Conservation (phyloP, 2,797 vertebrate species). For the Cheirogaleus major region DNA sequence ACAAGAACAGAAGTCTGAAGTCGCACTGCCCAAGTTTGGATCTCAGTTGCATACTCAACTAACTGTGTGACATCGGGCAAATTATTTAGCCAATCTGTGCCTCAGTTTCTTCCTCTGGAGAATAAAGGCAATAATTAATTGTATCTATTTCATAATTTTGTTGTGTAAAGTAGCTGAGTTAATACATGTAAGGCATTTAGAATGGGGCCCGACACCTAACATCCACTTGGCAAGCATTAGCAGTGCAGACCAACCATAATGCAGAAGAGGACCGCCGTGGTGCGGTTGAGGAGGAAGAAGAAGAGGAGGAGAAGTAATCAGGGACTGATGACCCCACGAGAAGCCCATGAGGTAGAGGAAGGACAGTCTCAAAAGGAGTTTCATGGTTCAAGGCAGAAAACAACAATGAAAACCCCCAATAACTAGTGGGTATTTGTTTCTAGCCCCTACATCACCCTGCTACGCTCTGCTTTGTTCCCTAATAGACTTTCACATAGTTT, state of each 20-base stretch:
- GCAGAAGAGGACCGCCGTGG: background rate
- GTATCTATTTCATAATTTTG: background rate
- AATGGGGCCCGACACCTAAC: background rate
- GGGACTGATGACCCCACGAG: accelerated
- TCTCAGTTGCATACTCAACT: background rate
- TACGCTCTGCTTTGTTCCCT: background rate
- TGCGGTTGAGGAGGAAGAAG: background rate
- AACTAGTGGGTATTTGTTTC: background rate
- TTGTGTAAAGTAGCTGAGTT: background rate
- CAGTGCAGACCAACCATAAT: background rate
- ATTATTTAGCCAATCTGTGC: background rate
- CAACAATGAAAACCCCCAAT: background rate
- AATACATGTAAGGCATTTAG: background rate
- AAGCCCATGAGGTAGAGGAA: background rate
- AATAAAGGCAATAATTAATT: background rate
- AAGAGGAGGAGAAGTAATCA: background rate
- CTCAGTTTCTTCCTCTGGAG: background rate
- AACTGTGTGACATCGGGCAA: background rate
- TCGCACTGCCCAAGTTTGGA: background rate
- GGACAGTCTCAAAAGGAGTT: background rate
- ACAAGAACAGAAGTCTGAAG: background rate
- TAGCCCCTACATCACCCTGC: background rate
- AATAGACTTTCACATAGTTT: background rate
- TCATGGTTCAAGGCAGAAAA: background rate
- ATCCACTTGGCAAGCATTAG: background rate